phyloP scores from a whole-genome alignment of 2,888 invertebrate genomes.

The Drosophila tripunctata region DNA sequence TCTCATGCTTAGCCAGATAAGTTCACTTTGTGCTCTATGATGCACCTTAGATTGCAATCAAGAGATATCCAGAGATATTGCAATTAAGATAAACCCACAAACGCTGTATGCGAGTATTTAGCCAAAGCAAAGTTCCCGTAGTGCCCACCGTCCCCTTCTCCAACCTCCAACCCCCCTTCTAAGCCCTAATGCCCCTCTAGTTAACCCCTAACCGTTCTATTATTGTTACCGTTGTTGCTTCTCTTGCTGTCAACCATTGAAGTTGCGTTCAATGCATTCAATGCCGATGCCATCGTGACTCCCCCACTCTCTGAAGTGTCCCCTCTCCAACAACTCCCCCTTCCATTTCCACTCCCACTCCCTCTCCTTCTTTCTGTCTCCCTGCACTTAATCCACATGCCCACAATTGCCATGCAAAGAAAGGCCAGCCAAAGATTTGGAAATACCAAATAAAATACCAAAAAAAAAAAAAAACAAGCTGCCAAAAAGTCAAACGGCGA shows the following conservation, averaged over 20 bases:
- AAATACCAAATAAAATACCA: constrained; percentile 38
- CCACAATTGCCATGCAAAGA: constrained; percentile 33
- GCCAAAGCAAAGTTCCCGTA: constrained; percentile 20
- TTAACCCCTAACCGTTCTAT: constrained; percentile 51
- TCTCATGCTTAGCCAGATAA: constrained; percentile 64
- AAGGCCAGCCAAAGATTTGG: constrained; percentile 24
- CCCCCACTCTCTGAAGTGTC: constrained; percentile 7
- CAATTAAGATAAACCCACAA: constrained; percentile 74
- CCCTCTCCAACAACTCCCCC: not conserved
- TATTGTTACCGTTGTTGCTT: constrained; percentile 28
- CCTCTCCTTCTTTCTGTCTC: not conserved
- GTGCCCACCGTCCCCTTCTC: not conserved
- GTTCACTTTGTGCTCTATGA: constrained; percentile 70
- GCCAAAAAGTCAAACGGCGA: constrained; percentile 27
- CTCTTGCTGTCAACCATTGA: constrained; percentile 42
- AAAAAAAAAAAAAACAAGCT: constrained; percentile 12
- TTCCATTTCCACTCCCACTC: not conserved
- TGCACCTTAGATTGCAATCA: constrained; percentile 72
- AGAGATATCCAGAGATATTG: constrained; percentile 72
- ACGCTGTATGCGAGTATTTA: constrained; percentile 51
- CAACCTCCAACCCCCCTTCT: not conserved
- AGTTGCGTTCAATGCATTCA: constrained; percentile 1
- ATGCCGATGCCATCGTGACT: constrained; percentile 52
- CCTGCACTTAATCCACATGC: constrained; percentile 13
- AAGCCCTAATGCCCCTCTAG: constrained; percentile 9